These are phyloP conservation scores for Neomorphus geoffroyi DNA, from an alignment of 2,797 vertebrate species.

Conservation along the genomic window DNA sequence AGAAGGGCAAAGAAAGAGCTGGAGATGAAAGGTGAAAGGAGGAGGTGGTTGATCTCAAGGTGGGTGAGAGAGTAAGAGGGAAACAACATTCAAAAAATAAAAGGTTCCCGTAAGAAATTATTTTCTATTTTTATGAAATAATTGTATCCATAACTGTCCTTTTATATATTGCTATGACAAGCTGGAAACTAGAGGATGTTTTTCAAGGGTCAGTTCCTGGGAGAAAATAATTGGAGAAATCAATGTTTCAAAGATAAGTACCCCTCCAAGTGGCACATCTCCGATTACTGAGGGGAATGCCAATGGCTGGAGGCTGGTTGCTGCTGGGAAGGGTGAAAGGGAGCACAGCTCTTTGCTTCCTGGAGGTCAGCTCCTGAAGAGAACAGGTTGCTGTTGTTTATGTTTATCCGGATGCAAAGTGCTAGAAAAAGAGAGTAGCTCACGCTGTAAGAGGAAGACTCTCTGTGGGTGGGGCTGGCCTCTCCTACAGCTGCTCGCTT, in stretches of 20 bases:
- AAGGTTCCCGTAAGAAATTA: background rate
- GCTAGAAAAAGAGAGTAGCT: background rate
- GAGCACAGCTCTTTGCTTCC: background rate
- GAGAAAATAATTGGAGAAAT: conserved; percentile 28
- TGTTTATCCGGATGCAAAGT: background rate
- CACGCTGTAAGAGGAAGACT: background rate
- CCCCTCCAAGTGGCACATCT: conserved; percentile 3
- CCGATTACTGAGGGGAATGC: background rate
- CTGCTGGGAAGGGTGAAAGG: background rate
- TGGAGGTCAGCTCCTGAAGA: background rate
- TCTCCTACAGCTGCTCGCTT: background rate
- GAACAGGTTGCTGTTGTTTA: background rate
- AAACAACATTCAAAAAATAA: background rate
- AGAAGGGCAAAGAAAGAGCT: conserved; percentile 39
- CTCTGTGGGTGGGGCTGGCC: background rate
- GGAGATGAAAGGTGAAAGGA: conserved; percentile 2
- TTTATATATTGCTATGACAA: background rate
- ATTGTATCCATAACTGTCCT: background rate
- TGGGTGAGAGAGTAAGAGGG: background rate
- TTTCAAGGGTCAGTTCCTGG: conserved; percentile 33
- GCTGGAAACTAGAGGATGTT: background rate
- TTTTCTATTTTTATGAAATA: conserved; percentile 11
- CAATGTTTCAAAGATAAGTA: conserved; percentile 2
- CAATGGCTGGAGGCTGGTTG: background rate
- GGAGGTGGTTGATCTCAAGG: background rate